phyloP scores from a whole-genome alignment of 2,888 invertebrate genomes.

The Pyrrhia umbra region DNA sequence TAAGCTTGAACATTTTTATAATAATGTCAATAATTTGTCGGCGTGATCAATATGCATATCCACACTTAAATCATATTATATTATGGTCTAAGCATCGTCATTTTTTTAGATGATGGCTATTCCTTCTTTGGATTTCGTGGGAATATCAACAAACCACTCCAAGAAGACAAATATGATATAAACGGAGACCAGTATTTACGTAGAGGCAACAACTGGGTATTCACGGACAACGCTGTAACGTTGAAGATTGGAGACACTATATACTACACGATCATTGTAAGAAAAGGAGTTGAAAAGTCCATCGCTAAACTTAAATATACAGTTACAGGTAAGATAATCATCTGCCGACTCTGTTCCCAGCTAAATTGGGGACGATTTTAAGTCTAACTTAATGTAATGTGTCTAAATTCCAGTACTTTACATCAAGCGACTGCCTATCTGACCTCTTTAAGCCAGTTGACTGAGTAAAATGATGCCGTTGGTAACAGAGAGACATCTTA shows the following conservation, averaged over 20 bases:
- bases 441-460: too few relatives aligned
- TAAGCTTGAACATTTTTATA: slow-evolving; percentile 71
- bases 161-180: slow-evolving; percentile 91
- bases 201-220: slow-evolving; percentile 92
- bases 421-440: too few relatives aligned
- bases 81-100: too few relatives aligned
- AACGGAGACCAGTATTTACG: slow-evolving; percentile 91
- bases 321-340: slow-evolving; percentile 87
- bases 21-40: too few relatives aligned
- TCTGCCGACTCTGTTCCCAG: too few relatives aligned
- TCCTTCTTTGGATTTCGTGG: slow-evolving; percentile 86
- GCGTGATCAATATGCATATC: too few relatives aligned
- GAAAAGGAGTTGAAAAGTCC: slow-evolving; percentile 91
- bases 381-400: too few relatives aligned
- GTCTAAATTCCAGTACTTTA: too few relatives aligned
- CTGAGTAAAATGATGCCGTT: too few relatives aligned
- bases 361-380: too few relatives aligned
- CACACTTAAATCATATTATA: too few relatives aligned
- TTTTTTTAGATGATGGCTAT: slow-evolving; percentile 90
- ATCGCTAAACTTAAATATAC: slow-evolving; percentile 86
- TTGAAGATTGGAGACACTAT: slow-evolving; percentile 92
- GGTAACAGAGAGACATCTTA: too few relatives aligned
- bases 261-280: slow-evolving; percentile 94
- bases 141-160: slow-evolving; percentile 93
- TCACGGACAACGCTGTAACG: slow-evolving; percentile 88